phyloP scores from a whole-genome alignment of 2,797 vertebrate species.

The Masticophis lateralis region DNA sequence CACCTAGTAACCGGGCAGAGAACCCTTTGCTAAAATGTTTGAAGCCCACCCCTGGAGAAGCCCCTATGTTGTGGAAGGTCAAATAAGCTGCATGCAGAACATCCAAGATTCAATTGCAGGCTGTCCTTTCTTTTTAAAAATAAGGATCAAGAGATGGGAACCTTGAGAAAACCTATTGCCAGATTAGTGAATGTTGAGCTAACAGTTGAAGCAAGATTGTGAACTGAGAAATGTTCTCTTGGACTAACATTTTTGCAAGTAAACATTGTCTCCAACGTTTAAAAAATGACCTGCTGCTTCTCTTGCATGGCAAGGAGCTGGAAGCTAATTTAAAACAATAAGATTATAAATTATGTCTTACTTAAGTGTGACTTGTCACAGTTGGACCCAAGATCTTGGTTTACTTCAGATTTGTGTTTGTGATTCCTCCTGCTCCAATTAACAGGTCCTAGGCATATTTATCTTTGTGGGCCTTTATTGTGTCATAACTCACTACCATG shows the following conservation, averaged over 20 bases:
- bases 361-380: background rate
- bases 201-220: background rate
- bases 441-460: background rate
- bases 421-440: background rate
- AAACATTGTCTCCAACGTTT: background rate
- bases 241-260: background rate
- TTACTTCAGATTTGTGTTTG: background rate
- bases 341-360: background rate
- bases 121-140: background rate
- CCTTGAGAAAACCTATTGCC: background rate
- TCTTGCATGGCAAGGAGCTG: background rate
- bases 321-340: background rate
- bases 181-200: background rate
- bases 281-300: background rate
- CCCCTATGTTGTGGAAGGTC: background rate
- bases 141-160: background rate
- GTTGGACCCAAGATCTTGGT: background rate
- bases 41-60: too few relatives aligned
- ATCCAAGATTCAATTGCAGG: background rate
- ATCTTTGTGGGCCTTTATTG: background rate
- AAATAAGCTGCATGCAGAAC: background rate
- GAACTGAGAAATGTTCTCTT: background rate
- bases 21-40: too few relatives aligned
- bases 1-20: too few relatives aligned
- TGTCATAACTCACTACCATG: background rate